Conservation (phyloP, 2,113 vertebrate genomes). For the Euleptes europaea region DNA sequence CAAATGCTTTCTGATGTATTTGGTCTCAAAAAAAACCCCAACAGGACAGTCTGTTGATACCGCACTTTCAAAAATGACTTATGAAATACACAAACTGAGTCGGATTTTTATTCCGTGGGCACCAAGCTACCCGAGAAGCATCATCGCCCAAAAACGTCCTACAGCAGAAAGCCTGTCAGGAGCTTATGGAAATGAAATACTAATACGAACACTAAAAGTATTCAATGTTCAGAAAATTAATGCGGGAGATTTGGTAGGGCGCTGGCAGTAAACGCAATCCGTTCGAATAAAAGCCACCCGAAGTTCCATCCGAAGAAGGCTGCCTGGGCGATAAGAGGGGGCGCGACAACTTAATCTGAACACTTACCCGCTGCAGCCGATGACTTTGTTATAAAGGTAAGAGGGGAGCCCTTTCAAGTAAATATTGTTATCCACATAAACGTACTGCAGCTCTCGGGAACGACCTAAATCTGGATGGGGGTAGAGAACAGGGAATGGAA, state of each 20-base stretch:
- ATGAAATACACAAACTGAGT: not conserved
- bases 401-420: slow-evolving; percentile 86
- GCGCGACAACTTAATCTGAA: slow-evolving; percentile 29
- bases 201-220: not conserved
- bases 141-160: slow-evolving; percentile 24
- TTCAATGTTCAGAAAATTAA: slow-evolving; percentile 34
- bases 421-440: slow-evolving; percentile 91
- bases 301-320: not conserved
- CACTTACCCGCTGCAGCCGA: slow-evolving; percentile 92
- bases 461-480: slow-evolving; percentile 90
- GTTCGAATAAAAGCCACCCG: slow-evolving; percentile 35
- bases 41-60: not conserved
- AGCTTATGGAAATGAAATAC: not conserved
- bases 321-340: not conserved
- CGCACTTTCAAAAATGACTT: not conserved
- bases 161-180: not conserved
- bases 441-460: slow-evolving; percentile 91
- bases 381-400: slow-evolving; percentile 93
- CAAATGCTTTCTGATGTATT: not conserved
- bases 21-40: not conserved
- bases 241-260: slow-evolving; percentile 30
- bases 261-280: slow-evolving; percentile 10
- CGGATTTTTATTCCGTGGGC: slow-evolving; percentile 8
- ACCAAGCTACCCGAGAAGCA: slow-evolving; percentile 3
- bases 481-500: slow-evolving; percentile 13